These are phyloP conservation scores for Aldabrachelys gigantea DNA, from an alignment of 2,113 vertebrate genomes.

Conservation along the genomic window DNA sequence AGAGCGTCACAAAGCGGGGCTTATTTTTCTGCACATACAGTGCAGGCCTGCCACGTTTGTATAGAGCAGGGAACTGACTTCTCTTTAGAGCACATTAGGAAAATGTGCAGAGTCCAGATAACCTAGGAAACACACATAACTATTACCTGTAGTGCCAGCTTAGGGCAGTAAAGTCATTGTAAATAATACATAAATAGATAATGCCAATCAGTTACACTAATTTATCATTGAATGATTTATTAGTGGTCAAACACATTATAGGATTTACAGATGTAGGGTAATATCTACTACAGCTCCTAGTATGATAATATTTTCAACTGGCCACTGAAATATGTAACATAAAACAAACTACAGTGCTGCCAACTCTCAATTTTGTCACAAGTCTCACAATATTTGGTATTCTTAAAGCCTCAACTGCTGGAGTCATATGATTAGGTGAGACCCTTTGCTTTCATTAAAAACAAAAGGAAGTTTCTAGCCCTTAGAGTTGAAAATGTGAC, in stretches of 20 bases:
- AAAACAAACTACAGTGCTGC: background rate
- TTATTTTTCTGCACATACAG: no score
- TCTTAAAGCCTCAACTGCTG: background rate
- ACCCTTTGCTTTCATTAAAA: background rate
- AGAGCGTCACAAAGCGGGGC: no score
- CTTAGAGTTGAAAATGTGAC: background rate
- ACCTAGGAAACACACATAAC: background rate
- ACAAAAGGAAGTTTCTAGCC: background rate
- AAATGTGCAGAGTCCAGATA: background rate
- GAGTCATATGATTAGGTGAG: background rate
- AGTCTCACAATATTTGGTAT: background rate
- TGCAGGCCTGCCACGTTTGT: no score
- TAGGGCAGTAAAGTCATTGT: fast-evolving
- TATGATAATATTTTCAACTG: background rate
- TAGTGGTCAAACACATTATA: background rate
- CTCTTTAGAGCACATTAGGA: no score
- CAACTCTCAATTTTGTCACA: background rate
- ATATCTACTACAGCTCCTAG: fast-evolving
- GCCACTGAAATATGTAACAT: background rate
- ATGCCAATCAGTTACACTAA: background rate
- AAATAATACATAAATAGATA: background rate
- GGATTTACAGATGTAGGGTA: background rate
- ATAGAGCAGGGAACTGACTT: no score
- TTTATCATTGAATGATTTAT: background rate
- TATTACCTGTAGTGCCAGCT: background rate